phyloP scores from a whole-genome alignment of 2,888 invertebrate genomes.

The Tridacna crocea region DNA sequence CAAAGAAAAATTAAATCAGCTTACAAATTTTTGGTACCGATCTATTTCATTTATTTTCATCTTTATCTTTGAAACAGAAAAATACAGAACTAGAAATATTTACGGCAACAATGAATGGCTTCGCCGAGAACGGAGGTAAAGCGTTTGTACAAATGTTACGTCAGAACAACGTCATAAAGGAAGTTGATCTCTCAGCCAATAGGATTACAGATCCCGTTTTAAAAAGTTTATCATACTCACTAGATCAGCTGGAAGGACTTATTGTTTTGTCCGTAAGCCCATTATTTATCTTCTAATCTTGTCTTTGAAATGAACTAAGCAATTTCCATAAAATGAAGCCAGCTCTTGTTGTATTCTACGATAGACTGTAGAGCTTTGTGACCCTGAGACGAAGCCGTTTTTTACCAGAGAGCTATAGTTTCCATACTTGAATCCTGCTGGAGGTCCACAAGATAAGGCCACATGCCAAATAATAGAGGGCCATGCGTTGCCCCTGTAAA shows the following conservation, averaged over 20 bases:
- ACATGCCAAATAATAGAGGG: too few relatives aligned
- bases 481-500: too few relatives aligned
- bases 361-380: too few relatives aligned
- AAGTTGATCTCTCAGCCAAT: conserved; percentile 48
- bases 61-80: conserved; percentile 28
- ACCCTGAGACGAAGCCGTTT: too few relatives aligned
- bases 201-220: conserved; percentile 45
- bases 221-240: conserved; percentile 16
- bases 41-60: not conserved
- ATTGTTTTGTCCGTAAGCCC: conserved; percentile 33
- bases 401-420: too few relatives aligned
- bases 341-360: too few relatives aligned
- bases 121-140: conserved; percentile 51
- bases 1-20: too few relatives aligned
- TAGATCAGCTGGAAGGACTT: conserved; percentile 37
- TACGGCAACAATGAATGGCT: conserved; percentile 51
- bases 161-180: conserved; percentile 45
- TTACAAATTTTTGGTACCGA: too few relatives aligned
- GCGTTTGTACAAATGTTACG: conserved; percentile 37
- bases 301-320: not conserved
- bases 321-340: too few relatives aligned
- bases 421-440: too few relatives aligned
- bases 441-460: too few relatives aligned
- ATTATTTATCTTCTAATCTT: too few relatives aligned
- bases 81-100: conserved; percentile 54